Conservation (phyloP, 2,113 vertebrate species). For the Chiloscyllium plagiosum region DNA sequence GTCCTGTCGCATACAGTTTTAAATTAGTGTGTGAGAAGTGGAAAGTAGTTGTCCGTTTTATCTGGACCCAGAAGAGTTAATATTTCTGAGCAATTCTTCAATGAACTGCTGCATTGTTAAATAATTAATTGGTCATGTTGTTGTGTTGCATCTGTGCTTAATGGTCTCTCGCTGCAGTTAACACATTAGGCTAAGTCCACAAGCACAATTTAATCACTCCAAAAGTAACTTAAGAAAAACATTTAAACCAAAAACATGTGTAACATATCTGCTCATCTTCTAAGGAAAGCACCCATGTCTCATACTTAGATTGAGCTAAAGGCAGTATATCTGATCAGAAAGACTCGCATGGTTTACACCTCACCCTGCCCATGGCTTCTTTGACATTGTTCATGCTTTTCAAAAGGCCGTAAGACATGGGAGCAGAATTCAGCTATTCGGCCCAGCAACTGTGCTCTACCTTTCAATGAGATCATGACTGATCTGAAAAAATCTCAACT, state of each 20-base stretch:
- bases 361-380: background rate
- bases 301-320: background rate
- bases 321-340: background rate
- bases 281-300: constrained; percentile 15
- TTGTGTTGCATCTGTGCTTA: constrained; percentile 31
- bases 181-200: constrained; percentile 25
- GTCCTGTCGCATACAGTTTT: background rate
- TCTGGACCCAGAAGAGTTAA: constrained; percentile 2
- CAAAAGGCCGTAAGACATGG: too few species aligned
- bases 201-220: constrained; percentile 29
- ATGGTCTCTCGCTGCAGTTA: constrained; percentile 26
- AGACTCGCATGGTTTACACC: background rate
- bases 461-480: too few species aligned
- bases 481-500: too few species aligned
- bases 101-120: constrained; percentile 29
- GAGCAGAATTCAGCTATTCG: too few species aligned
- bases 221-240: constrained; percentile 34
- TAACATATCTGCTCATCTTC: constrained; percentile 19
- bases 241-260: constrained; percentile 35
- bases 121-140: constrained; percentile 33
- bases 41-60: background rate
- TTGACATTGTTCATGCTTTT: background rate
- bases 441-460: too few species aligned
- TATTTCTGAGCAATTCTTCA: constrained; percentile 2
- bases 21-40: background rate